Conservation (phyloP, 2,113 vertebrate genomes). For the Chionodraco myersi region DNA sequence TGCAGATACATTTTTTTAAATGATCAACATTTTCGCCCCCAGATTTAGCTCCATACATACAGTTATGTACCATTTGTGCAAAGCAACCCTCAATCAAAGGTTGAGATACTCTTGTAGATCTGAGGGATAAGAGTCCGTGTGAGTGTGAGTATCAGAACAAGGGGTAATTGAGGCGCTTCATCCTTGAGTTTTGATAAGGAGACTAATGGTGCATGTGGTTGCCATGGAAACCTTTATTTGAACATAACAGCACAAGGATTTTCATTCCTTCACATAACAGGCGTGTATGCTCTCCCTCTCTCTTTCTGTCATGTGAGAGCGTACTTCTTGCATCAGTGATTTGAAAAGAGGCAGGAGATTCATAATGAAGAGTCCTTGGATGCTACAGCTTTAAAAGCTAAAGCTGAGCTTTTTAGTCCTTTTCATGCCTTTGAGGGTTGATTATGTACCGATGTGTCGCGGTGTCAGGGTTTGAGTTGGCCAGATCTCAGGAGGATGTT, state of each 20-base stretch:
- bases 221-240: slow-evolving; percentile 80
- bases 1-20: too few species aligned
- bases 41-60: neutral
- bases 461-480: slow-evolving; percentile 25
- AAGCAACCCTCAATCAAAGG: slow-evolving; percentile 58
- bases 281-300: slow-evolving; percentile 8
- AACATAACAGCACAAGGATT: slow-evolving; percentile 66
- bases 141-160: slow-evolving; percentile 39
- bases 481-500: slow-evolving; percentile 27
- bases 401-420: slow-evolving; percentile 47
- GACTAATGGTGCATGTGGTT: slow-evolving; percentile 76
- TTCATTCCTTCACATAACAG: slow-evolving; percentile 67
- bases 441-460: slow-evolving; percentile 37
- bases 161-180: slow-evolving; percentile 63
- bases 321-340: slow-evolving; percentile 70
- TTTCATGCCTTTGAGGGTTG: slow-evolving; percentile 48
- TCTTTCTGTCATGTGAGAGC: slow-evolving; percentile 55
- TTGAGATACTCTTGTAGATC: slow-evolving; percentile 52
- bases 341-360: slow-evolving; percentile 71
- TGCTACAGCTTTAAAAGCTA: slow-evolving; percentile 5
- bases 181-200: slow-evolving; percentile 73
- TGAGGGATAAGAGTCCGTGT: slow-evolving; percentile 44
- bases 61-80: slow-evolving; percentile 13
- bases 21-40: too few species aligned
- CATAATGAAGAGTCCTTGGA: slow-evolving; percentile 78